Evolutionary conservation across 2,888 invertebrate species (phyloP).

Genomic region (Spodoptera picta): DNA sequence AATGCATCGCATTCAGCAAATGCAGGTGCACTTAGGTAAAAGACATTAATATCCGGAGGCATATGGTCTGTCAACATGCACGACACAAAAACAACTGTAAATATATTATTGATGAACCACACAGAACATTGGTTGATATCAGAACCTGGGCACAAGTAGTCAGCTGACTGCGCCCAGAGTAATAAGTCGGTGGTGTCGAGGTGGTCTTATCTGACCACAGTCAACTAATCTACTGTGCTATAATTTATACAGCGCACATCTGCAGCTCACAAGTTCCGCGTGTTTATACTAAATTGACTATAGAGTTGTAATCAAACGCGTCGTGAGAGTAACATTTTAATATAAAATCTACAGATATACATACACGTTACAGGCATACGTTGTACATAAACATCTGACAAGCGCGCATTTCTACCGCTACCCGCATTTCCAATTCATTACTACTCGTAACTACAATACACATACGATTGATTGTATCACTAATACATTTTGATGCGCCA

Average conservation of each 20-base stretch:
- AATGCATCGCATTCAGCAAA: no score
- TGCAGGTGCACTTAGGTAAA: no score
- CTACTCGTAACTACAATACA: constrained; percentile 61
- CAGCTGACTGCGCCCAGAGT: constrained; percentile 26
- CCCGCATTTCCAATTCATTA: constrained; percentile 58
- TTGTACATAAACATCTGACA: constrained; percentile 44
- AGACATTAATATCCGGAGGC: not conserved
- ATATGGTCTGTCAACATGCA: constrained; percentile 16
- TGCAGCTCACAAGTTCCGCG: constrained; percentile 15
- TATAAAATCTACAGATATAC: constrained; percentile 58
- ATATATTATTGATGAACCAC: constrained; percentile 26
- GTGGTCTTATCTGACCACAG: constrained; percentile 28
- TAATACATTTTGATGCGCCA: constrained; percentile 75
- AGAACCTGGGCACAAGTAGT: constrained; percentile 17
- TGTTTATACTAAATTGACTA: constrained; percentile 33
- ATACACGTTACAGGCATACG: constrained; percentile 40
- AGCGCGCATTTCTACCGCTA: constrained; percentile 52
- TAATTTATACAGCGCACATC: constrained; percentile 16
- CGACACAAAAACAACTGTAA: constrained; percentile 16
- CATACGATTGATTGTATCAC: constrained; percentile 57
- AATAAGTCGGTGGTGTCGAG: constrained; percentile 39
- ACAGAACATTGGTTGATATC: constrained; percentile 13
- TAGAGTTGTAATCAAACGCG: constrained; percentile 37
- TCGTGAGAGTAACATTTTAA: constrained; percentile 41
- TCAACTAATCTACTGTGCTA: constrained; percentile 18